Evolutionary conservation across 92 coral and sea anemone genomes (phyloP), one percentile per base, ranked within the genome.

Genomic region (Phymanthus crucifer): DNA sequence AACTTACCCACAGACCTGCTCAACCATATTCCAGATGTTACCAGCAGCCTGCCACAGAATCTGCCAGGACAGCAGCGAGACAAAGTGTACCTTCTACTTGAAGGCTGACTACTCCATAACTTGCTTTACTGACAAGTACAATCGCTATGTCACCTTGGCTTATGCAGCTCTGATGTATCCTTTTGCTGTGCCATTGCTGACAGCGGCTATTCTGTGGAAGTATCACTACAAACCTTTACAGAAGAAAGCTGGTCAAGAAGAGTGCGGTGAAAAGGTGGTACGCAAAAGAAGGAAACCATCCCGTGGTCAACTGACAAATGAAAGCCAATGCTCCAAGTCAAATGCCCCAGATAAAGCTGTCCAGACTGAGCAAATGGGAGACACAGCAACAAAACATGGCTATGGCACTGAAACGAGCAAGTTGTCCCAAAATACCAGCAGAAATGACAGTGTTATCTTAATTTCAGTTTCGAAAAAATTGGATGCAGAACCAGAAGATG

Each of bases 1-100:
- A 17, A 86, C 87, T 14, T 89, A 85, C 45, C 90, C 90, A n/a
- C 79, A 85, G 66, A 89, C 93, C 2, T 77, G 93, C 84, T 76
- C 90, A 1, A 65, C 78, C 21, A 86, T 89, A 34, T 67, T 83
- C 38, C 85, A 79, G 34, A 83, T 83, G 13, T 38, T 38, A 38
- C 45, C 45, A 38, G 45, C 45, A 38, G 45, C 45, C 45, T 38
- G 45, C 45, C 45, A 38, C 45, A 38, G 10, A 38, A 38, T 38
- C 45, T 38, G 45, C 45, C 45, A 38, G 10, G 45, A 38, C 78
- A 71, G 85, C 90, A 0, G 93, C 86, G 40, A 82, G 82, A 77
- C 71, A 81, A 40, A 38, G 82, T 38, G 45, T 38, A 38, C 45
- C 45, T 38, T 38, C 45, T 38, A 38, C 45, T 38, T 38, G 45